phyloP scores from a whole-genome alignment of 2,113 vertebrate species.

The Fulmarus glacialis region DNA sequence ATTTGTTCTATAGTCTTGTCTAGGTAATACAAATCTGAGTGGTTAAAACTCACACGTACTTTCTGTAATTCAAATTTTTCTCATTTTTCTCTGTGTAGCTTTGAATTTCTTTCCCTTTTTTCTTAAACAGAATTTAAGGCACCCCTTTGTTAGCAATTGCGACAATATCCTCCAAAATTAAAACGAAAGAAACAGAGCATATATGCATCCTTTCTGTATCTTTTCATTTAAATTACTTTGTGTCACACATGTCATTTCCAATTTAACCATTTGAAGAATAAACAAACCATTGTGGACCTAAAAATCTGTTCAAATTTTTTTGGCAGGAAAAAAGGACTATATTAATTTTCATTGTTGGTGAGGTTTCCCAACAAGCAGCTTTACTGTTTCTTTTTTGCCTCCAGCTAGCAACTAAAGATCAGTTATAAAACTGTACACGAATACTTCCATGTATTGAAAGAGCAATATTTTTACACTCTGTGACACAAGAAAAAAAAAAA shows the following conservation, averaged over 20 bases:
- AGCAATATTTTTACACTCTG: conserved; percentile 81
- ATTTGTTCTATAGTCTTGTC: conserved; percentile 65
- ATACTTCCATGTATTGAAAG: conserved; percentile 76
- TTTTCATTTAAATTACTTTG: conserved; percentile 51
- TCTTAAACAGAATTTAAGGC: neutral
- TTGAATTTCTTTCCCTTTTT: conserved; percentile 5
- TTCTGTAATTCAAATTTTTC: neutral
- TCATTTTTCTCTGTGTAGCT: neutral
- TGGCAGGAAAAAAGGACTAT: conserved; percentile 54
- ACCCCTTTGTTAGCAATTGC: neutral
- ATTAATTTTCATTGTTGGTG: conserved; percentile 71
- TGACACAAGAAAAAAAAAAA: conserved; percentile 40
- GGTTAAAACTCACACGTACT: conserved; percentile 30
- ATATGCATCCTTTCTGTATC: conserved; percentile 48
- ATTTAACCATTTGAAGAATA: conserved; percentile 54
- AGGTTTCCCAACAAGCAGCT: conserved; percentile 73
- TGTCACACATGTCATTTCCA: conserved; percentile 41
- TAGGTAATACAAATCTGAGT: conserved; percentile 73
- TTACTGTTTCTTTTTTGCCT: conserved; percentile 77
- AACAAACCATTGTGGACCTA: conserved; percentile 68
- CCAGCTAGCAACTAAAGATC: conserved; percentile 76
- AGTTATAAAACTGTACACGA: conserved; percentile 75
- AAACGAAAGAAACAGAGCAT: conserved; percentile 2
- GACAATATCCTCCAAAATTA: conserved; percentile 50
- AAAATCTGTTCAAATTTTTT: conserved; percentile 40